Evolutionary conservation across 2,113 vertebrate species (phyloP), one percentile per base, ranked within the genome.

Genomic region (Oryzias javanicus): DNA sequence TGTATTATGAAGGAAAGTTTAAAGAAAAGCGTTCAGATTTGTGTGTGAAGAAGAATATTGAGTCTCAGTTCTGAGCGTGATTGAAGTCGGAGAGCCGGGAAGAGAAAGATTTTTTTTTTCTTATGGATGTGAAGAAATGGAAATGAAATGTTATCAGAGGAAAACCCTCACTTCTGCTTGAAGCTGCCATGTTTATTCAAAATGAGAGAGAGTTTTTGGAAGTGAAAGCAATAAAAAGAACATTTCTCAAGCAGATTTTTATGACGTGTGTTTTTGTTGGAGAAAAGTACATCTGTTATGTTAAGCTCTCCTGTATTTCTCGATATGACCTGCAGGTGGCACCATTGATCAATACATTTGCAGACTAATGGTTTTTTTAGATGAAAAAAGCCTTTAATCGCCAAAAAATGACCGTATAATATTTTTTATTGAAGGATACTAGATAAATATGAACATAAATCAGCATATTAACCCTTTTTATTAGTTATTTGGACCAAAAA

Each of bases 171-270:
- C 58, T 75, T 81, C 70, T 80, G 45, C 45, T 72, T 15, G 20
- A 65, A 76, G 67, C 41, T 70, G 65, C 25, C 40, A 60, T 4
- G 46, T 72, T 68, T 70, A 69, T 76, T 71, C 55, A 62, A 73
- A 53, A 73, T 45, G 76, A 66, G 61, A 86, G 67, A 86, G 67
- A 84, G 82, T 52, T 82, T 86, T 86, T 89, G 84, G 83, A 90
- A 89, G 81, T 89, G 84, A 89, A 90, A 91, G 91, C 91, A 91
- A 91, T 92, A 91, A 86, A 90, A 81, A 72, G 70, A 83, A 55
- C 46, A 17, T 2, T 49, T 67, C 64, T 85, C 71, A 78, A 83
- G 78, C 64, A 60, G 7, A 57, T 56, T 51, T 60, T 55, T 68
- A 42, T 35, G 42, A 0, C 14, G 65, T 58, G 41, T 74, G 42